Evolutionary conservation across 2,797 vertebrate genomes (phyloP).

Genomic region (Sphaeramia orbicularis): DNA sequence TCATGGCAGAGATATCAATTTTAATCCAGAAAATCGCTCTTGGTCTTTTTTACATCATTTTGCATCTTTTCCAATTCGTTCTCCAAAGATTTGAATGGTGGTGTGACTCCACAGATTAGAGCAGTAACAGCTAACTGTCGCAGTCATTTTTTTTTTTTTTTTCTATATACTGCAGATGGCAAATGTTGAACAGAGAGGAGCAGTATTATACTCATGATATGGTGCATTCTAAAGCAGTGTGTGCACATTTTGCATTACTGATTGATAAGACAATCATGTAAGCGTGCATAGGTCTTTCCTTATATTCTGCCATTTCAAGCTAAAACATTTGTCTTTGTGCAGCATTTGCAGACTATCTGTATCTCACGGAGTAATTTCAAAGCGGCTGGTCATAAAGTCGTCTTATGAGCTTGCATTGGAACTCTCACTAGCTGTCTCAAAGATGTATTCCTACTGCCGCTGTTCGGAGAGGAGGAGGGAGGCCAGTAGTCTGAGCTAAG

Average conservation of each 20-base stretch:
- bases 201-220: constrained; percentile 1
- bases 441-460: background rate
- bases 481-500: constrained; percentile 1
- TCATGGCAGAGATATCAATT: constrained; percentile 55
- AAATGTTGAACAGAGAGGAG: constrained; percentile 9
- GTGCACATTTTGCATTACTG: constrained; percentile 2
- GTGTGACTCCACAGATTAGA: constrained; percentile 21
- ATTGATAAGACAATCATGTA: constrained; percentile 29
- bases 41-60: constrained; percentile 39
- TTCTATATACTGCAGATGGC: constrained; percentile 1
- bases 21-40: constrained; percentile 40
- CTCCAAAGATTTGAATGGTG: constrained; percentile 16
- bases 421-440: background rate
- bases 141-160: background rate
- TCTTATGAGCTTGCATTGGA: constrained; percentile 1
- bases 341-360: constrained; percentile 14
- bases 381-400: constrained; percentile 15
- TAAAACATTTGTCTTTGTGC: constrained; percentile 12
- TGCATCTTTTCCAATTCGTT: constrained; percentile 39
- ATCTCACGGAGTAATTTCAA: constrained; percentile 3
- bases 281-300: too few relatives aligned
- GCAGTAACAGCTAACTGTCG: constrained; percentile 22
- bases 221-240: background rate
- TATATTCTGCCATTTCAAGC: background rate
- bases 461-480: constrained; percentile 6